Percentiles rank a stretch among this genome's conserved stretches.
Conservation (phyloP, 1,140 invertebrate genomes). For the Schmidtea mediterranea region DNA sequence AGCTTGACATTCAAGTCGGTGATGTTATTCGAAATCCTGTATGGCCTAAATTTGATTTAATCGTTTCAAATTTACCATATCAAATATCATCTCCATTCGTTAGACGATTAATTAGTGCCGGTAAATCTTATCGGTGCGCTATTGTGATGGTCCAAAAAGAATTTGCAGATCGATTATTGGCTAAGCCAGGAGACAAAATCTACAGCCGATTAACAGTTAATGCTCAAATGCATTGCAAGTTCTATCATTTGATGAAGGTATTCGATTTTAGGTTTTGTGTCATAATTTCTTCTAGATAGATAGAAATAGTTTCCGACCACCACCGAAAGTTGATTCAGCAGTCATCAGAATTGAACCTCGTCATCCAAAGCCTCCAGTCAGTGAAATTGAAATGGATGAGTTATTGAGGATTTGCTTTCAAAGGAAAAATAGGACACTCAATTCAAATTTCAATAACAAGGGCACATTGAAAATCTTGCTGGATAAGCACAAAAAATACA, state of each 20-base stretch:
- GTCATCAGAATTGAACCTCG: constrained; percentile 88
- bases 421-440: constrained; percentile 73
- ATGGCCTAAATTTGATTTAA: constrained; percentile 91
- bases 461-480: not conserved
- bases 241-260: constrained; percentile 92
- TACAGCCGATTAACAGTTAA: constrained; percentile 88
- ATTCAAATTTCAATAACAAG: constrained; percentile 43
- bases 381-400: constrained; percentile 92
- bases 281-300: too few species aligned
- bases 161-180: constrained; percentile 82
- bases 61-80: constrained; percentile 95
- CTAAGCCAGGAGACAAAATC: constrained; percentile 81
- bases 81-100: constrained; percentile 88
- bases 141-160: constrained; percentile 95
- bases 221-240: constrained; percentile 69
- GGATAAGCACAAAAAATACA: not conserved
- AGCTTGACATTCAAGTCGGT: constrained; percentile 68
- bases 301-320: constrained; percentile 83
- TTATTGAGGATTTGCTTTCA: constrained; percentile 70
- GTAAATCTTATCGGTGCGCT: constrained; percentile 56
- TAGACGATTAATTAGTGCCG: constrained; percentile 78
- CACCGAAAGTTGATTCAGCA: constrained; percentile 66
- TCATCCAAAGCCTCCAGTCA: constrained; percentile 78
- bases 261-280: too few species aligned
- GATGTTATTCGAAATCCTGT: constrained; percentile 66